Conservation (phyloP, 2,113 vertebrate genomes). For the Dunckerocampus dactyliophorus region DNA sequence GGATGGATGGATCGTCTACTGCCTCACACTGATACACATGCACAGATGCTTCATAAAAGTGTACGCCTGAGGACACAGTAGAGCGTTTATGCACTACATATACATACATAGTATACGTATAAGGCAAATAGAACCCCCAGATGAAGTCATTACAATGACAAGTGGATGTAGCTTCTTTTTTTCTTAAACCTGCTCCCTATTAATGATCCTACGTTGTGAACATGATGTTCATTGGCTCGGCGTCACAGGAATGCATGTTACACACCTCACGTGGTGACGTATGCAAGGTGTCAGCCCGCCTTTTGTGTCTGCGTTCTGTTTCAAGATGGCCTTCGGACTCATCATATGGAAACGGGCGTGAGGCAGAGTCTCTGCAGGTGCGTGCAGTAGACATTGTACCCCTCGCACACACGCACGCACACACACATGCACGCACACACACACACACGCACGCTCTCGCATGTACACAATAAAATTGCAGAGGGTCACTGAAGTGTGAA, state of each 20-base stretch:
- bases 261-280: conserved; percentile 6
- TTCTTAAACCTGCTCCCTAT: conserved; percentile 23
- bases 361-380: conserved; percentile 28
- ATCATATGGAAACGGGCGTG: conserved; percentile 46
- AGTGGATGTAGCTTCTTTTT: conserved; percentile 23
- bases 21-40: conserved; percentile 46
- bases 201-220: conserved; percentile 30
- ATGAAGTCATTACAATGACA: conserved; percentile 24
- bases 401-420: conserved; percentile 6
- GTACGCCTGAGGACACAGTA: conserved; percentile 27
- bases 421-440: conserved; percentile 5
- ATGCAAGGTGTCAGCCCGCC: not conserved
- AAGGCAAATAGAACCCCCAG: not conserved
- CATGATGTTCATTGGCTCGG: conserved; percentile 27
- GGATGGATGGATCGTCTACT: conserved; percentile 42
- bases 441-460: conserved; percentile 18
- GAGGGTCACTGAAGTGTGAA: conserved; percentile 73
- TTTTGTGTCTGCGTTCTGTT: conserved; percentile 5
- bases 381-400: conserved; percentile 22
- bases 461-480: conserved; percentile 23
- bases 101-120: not conserved
- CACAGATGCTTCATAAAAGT: conserved; percentile 55
- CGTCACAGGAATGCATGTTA: conserved; percentile 18
- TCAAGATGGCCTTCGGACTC: conserved; percentile 30
- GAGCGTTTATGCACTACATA: conserved; percentile 1